Evolutionary conservation across 2,888 invertebrate species (phyloP).

Genomic region (Cheiracanthium punctorium): DNA sequence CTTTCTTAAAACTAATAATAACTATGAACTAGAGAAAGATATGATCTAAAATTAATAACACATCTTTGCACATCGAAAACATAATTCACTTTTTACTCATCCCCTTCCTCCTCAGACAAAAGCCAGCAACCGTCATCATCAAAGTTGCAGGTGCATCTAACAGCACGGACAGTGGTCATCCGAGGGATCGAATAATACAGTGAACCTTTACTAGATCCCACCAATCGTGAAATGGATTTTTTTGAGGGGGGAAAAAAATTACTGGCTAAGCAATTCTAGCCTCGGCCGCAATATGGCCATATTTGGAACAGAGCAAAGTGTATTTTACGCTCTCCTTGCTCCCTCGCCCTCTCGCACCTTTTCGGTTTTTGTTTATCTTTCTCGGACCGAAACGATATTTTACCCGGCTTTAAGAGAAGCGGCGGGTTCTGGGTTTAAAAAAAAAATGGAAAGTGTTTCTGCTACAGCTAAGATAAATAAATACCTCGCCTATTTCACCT

Average conservation of each 20-base stretch:
- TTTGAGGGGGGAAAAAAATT: slow-evolving; percentile 18
- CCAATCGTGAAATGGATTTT: slow-evolving; percentile 55
- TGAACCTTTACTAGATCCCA: slow-evolving; percentile 38
- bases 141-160: slow-evolving; percentile 51
- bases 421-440: background rate
- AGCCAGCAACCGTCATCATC: slow-evolving; percentile 32
- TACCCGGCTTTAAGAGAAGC: slow-evolving; percentile 48
- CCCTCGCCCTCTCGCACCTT: too few species aligned
- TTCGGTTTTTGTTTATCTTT: slow-evolving; percentile 69
- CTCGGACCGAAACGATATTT: slow-evolving; percentile 58
- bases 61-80: background rate
- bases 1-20: too few species aligned
- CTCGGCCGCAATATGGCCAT: slow-evolving; percentile 62
- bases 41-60: too few species aligned
- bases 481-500: slow-evolving; percentile 58
- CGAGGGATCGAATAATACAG: slow-evolving; percentile 26
- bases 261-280: slow-evolving; percentile 53
- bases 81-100: slow-evolving; percentile 35
- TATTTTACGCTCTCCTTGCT: slow-evolving; percentile 59
- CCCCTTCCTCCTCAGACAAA: slow-evolving; percentile 23
- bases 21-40: too few species aligned
- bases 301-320: slow-evolving; percentile 46
- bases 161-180: slow-evolving; percentile 53
- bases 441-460: slow-evolving; percentile 7
- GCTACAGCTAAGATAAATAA: slow-evolving; percentile 56